A percentile compares a stretch with the other conserved stretches of the same genome.
Conservation (phyloP, 92 coral and sea anemone species). For the Ricordea florida region DNA sequence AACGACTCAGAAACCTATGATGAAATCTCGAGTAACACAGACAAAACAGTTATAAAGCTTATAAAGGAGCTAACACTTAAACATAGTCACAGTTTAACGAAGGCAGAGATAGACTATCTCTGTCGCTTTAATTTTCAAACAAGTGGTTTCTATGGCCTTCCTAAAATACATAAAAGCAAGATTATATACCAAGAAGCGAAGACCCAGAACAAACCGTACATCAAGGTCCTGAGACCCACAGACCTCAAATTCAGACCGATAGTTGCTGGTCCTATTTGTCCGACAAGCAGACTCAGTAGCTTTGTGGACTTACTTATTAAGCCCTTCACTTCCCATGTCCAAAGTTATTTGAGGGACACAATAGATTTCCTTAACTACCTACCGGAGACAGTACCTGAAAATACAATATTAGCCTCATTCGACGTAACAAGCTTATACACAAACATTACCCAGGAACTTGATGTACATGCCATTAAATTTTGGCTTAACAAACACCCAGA, state of each 20-base stretch:
- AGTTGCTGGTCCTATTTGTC: conserved; percentile 42
- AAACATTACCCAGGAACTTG: conserved; percentile 34
- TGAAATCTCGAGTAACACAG: too few species aligned
- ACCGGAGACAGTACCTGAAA: conserved; percentile 11
- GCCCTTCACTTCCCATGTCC: conserved; percentile 34
- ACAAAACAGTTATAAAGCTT: too few species aligned
- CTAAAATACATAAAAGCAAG: conserved; percentile 41
- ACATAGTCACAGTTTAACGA: conserved; percentile 1
- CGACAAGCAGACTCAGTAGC: conserved; percentile 29
- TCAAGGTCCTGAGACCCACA: conserved; percentile 11
- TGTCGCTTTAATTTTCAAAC: conserved; percentile 15
- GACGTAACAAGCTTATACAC: conserved; percentile 37
- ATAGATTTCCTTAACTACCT: conserved; percentile 21
- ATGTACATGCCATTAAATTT: conserved; percentile 32
- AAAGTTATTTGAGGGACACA: conserved; percentile 29
- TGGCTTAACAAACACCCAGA: conserved; percentile 11
- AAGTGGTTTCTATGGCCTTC: conserved; percentile 47
- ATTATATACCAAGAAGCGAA: conserved; percentile 25
- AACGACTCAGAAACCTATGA: too few species aligned
- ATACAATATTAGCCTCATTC: conserved; percentile 34
- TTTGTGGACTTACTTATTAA: conserved; percentile 30
- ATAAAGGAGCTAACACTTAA: conserved; percentile 1
- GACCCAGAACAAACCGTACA: conserved; percentile 27
- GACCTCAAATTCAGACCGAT: conserved; percentile 36
- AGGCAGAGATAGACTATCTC: conserved; percentile 9